Base-by-base conservation (phyloP, 2,888 invertebrate species). In the Ptychoptera contaminata region DNA sequence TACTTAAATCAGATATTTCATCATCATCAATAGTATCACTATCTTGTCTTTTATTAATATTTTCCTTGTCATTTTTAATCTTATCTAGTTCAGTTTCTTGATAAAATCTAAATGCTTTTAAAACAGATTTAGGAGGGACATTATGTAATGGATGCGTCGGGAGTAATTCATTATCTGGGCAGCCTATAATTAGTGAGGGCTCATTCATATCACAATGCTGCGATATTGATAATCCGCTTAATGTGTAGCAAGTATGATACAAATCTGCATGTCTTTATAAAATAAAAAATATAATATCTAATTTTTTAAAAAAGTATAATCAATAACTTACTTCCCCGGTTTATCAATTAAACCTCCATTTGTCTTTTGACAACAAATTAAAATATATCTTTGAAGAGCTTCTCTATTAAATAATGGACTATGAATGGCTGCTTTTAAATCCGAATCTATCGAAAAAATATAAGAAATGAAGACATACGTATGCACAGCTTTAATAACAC, bases 171-270 rank as follows among this genome's bases (percentile, higher is more conserved):
- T 87, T 88, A 46, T 67, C 65, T 5, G 71, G 67, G 45, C 73
- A 65, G 8, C 87, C 86, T 29, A 85, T 67, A 40, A 84, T 63
- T 47, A 69, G 65, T 2, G 73, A 68, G 46, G 72, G 66, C 12
- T 65, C 61, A 16, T 57, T 57, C 8, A 57, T 58, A 42, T 63
- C 60, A 15, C 67, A 62, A 62, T 88, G 82, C 61, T 98, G 98
- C 2, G 96, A 86, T 47, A 97, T 75, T 12, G 96, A 86, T 39
- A 98, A 70, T 4, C 98, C 98, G 66, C 93, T 92, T 40, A 98
- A 68, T 1, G 86, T 82, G 60, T 98, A 98, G 65, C 97, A 97
- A 0, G 96, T 94, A 65, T 98, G 98, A 64, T 98, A 99, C 51
- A 86, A 78, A 69, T 98, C 98, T 53, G 82, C 72, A 41, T 76